Base-by-base conservation (phyloP, 2,113 vertebrate species). In the Pristiophorus japonicus region DNA sequence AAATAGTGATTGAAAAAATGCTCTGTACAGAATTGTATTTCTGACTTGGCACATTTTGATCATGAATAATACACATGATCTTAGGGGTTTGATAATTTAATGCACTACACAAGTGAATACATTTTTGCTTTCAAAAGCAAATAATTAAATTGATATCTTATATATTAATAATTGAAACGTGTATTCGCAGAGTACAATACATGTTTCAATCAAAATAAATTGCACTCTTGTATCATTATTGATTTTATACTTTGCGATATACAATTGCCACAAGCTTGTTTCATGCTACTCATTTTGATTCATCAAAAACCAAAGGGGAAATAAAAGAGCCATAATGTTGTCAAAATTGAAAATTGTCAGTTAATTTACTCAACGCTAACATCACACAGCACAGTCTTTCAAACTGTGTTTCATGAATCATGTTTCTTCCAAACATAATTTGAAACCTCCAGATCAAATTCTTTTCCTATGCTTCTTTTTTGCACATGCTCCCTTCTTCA, bases 171-270 rank as follows among this genome's bases (percentile, higher is more conserved):
- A 34, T 3, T 91, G 87, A 6, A 91, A n/a, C 55, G 62, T 62
- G 38, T 30, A 91, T 91, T 91, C 14, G 14, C 38, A 81, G 16
- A 42, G 78, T 18, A 81, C 4, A 20, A 18, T 22, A 38, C 38
- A 81, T 6, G 87, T n/a, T 91, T n/a, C 87, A 91, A 90, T 90
- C 51, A 90, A 90, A 90, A 34, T 90, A 51, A 34, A 30, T n/a
- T 62, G 14, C 34, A 59, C 12, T 91, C 87, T n/a, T 62, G 73
- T 59, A 16, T 59, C 55, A 1, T 62, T 90, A 90, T 59, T 90
- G 87, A 62, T 59, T 62, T 90, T 90, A n/a, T 20, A 11, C 87
- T 59, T n/a, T n/a, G 55, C n/a, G 87, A 59, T 62, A 90, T n/a
- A 90, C 62, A 90, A 87, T 51, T 87, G 42, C 7, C 22, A 51